These are phyloP conservation scores for Pachliopta kotzebuea DNA, from an alignment of 2,888 invertebrate genomes.

Conservation along the genomic window DNA sequence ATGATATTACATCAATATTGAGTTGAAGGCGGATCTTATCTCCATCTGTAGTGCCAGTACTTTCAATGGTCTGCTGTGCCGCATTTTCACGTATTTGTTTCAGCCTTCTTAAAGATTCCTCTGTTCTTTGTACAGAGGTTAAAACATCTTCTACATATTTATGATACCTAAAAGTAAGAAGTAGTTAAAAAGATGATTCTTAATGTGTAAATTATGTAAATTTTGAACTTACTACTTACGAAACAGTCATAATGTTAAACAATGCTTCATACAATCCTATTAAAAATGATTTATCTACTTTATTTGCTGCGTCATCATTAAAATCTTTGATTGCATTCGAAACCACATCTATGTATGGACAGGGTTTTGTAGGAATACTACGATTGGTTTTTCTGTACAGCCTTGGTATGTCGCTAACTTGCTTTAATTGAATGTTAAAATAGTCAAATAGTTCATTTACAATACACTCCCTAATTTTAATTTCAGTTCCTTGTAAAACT, in stretches of 20 bases:
- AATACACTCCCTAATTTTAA: constrained; percentile 61
- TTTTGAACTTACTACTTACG: constrained; percentile 65
- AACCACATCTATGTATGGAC: constrained; percentile 87
- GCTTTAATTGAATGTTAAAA: constrained; percentile 83
- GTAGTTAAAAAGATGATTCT: constrained; percentile 1
- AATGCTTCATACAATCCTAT: constrained; percentile 57
- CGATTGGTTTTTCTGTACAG: constrained; percentile 95
- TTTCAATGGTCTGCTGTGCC: constrained; percentile 68
- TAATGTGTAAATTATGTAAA: background rate
- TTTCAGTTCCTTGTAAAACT: constrained; percentile 47
- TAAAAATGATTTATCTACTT: constrained; percentile 58
- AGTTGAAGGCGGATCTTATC: constrained; percentile 96
- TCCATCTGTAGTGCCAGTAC: constrained; percentile 88
- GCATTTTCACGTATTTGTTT: constrained; percentile 88
- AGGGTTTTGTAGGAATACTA: constrained; percentile 90
- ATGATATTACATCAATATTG: constrained; percentile 90
- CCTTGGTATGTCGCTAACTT: constrained; percentile 96
- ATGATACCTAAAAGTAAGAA: constrained; percentile 77
- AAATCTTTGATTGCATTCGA: constrained; percentile 82
- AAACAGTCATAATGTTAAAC: constrained; percentile 76
- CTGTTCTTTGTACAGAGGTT: constrained; percentile 96
- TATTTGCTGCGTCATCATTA: constrained; percentile 65
- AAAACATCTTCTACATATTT: constrained; percentile 92
- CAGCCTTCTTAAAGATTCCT: constrained; percentile 94
- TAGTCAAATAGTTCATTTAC: constrained; percentile 63